These are phyloP conservation scores for Podotricha telesiphe DNA, from an alignment of 2,888 invertebrate species.

Conservation along the genomic window DNA sequence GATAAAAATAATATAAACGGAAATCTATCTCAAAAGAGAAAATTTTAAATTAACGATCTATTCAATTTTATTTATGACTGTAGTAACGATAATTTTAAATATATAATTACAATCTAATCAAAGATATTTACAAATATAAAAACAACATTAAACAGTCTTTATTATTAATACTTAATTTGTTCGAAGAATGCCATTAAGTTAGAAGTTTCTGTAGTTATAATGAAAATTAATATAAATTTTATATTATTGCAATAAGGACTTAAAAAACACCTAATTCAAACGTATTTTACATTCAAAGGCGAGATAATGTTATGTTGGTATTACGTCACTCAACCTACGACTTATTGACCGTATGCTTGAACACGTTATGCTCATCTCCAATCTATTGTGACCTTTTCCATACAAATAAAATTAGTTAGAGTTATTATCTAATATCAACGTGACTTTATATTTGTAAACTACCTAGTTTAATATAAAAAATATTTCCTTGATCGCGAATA, in stretches of 20 bases:
- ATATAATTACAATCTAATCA: background rate
- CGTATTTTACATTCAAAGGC: slow-evolving; percentile 9
- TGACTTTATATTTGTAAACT: background rate
- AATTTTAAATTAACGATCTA: too few species aligned
- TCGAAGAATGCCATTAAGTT: slow-evolving; percentile 3
- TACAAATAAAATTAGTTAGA: slow-evolving; percentile 32
- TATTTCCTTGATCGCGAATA: slow-evolving; percentile 13
- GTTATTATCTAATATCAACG: slow-evolving; percentile 21
- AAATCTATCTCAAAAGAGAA: too few species aligned
- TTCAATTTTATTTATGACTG: too few species aligned
- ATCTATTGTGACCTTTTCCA: slow-evolving; percentile 35
- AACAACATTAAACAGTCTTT: slow-evolving; percentile 10
- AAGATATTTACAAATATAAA: background rate
- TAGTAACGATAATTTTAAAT: too few species aligned
- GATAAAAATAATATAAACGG: too few species aligned
- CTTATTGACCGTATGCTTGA: slow-evolving; percentile 49
- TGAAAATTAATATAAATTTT: slow-evolving; percentile 4
- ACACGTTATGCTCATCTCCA: slow-evolving; percentile 41
- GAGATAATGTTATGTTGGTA: slow-evolving; percentile 37
- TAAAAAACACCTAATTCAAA: too few species aligned
- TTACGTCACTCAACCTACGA: slow-evolving; percentile 54
- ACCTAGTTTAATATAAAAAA: slow-evolving; percentile 5
- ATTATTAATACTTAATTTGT: slow-evolving; percentile 1
- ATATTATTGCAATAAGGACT: slow-evolving; percentile 1
- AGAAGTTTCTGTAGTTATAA: background rate